Base-by-base conservation (phyloP, 2,888 invertebrate species). In the Drosophila setosimentum region DNA sequence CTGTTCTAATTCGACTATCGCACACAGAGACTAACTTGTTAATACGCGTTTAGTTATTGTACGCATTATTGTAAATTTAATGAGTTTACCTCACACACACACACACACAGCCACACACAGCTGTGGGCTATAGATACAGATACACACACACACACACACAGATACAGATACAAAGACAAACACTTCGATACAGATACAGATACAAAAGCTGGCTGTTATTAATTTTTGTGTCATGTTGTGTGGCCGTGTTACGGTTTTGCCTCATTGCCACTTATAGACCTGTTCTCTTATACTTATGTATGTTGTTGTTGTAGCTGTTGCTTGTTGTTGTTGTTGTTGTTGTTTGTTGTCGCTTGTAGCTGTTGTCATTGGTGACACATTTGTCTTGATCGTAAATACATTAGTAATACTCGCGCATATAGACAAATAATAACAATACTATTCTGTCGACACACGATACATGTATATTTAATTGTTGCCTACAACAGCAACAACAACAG, bases 171-270 rank as follows among this genome's bases (percentile, higher is more conserved):
- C 64, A 68, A 80, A 73, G 7, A 24, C 53, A 53, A 8, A 53
- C 33, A 54, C 1, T 11, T 58, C 69, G 79, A 67, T 74, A 68
- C 42, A 78, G 79, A 67, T 74, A 68, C 42, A 78, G 70, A 79
- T 75, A 78, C 64, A 68, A 80, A 73, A 71, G 78, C 81, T 68
- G 73, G 68, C 76, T 84, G 72, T 84, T 83, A 87, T 83, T 83
- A 87, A 87, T 72, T 80, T 84, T 82, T 82, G 86, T 84, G 88
- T 87, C 83, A 85, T 84, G 83, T 84, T 84, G 89, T 88, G 86
- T 84, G 84, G 87, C 89, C 84, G 81, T 84, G 84, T 86, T 88
- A 85, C 84, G 84, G 68, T 86, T 86, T 76, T 72, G 87, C 70
- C 89, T 81, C 84, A 84, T 84, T 84, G 87, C 84, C 89, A 84